Evolutionary conservation across 2,113 vertebrate species (phyloP).

Genomic region (Edolisoma coerulescens): DNA sequence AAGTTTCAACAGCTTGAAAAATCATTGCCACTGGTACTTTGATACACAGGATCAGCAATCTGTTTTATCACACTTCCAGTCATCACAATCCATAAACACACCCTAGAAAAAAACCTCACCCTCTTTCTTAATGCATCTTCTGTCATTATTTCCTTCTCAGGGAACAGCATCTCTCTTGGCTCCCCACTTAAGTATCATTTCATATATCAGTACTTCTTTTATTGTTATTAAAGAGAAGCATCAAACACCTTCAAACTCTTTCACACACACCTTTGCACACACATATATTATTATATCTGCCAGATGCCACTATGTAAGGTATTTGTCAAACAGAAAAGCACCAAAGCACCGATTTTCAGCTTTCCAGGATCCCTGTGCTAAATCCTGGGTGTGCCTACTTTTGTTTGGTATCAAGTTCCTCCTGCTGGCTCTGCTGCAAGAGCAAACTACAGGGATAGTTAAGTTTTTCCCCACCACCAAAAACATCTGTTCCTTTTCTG

Average conservation of each 20-base stretch:
- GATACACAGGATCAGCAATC: neutral
- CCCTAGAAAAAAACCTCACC: neutral
- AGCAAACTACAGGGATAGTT: neutral
- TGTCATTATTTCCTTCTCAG: neutral
- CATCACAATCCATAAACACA: neutral
- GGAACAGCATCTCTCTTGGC: neutral
- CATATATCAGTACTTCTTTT: neutral
- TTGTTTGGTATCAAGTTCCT: slow-evolving; percentile 51
- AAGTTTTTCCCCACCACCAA: neutral
- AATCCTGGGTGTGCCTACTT: slow-evolving; percentile 44
- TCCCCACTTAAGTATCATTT: neutral
- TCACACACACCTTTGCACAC: neutral
- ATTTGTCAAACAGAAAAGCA: neutral
- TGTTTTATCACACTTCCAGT: neutral
- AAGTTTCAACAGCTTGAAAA: slow-evolving; percentile 35
- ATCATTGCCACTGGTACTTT: neutral
- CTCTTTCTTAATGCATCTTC: neutral
- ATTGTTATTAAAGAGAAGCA: neutral
- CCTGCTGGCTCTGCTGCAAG: neutral
- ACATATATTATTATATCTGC: neutral
- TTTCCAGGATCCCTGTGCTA: slow-evolving; percentile 27
- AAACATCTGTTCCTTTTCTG: slow-evolving; percentile 51
- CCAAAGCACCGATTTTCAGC: neutral
- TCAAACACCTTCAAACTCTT: neutral
- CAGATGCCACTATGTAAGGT: neutral